Percentiles rank a stretch among this genome's conserved stretches.
Conservation (phyloP, 2,113 vertebrate genomes). For the Nyctereutes procyonoides region DNA sequence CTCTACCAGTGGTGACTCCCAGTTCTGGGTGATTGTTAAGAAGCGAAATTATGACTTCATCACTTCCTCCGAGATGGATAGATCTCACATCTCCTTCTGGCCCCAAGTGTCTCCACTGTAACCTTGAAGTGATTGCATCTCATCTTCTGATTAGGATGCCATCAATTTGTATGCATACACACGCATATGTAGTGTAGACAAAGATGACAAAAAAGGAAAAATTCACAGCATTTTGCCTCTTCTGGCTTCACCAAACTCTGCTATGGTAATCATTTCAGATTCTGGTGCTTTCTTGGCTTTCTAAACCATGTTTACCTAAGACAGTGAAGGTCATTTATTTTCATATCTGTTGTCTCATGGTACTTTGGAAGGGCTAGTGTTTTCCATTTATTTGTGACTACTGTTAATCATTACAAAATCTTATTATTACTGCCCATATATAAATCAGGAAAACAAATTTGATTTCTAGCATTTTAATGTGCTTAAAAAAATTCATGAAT, state of each 20-base stretch:
- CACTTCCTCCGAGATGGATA: not conserved
- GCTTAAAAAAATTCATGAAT: slow-evolving; percentile 58
- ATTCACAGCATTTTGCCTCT: not conserved
- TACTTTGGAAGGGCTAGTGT: slow-evolving; percentile 1
- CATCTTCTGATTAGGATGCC: not conserved
- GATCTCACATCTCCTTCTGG: not conserved
- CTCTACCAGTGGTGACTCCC: not conserved
- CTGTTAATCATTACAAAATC: slow-evolving; percentile 70
- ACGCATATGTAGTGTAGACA: not conserved
- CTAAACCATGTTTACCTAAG: slow-evolving; percentile 29
- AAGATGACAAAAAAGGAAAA: not conserved
- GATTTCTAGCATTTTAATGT: slow-evolving; percentile 69
- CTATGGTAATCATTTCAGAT: not conserved
- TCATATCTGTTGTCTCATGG: slow-evolving; percentile 50
- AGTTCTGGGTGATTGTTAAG: not conserved
- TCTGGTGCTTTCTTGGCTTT: slow-evolving; percentile 1
- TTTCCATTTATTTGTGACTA: slow-evolving; percentile 66
- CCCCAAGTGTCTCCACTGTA: not conserved
- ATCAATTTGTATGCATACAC: not conserved
- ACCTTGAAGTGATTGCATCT: not conserved
- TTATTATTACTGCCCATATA: slow-evolving; percentile 60
- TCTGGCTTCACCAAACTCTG: not conserved
- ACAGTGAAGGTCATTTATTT: slow-evolving; percentile 57
- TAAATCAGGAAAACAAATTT: slow-evolving; percentile 76
- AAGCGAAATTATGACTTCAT: not conserved